Evolutionary conservation across 1,140 invertebrate genomes (phyloP).

Genomic region (Aphis craccivora): DNA sequence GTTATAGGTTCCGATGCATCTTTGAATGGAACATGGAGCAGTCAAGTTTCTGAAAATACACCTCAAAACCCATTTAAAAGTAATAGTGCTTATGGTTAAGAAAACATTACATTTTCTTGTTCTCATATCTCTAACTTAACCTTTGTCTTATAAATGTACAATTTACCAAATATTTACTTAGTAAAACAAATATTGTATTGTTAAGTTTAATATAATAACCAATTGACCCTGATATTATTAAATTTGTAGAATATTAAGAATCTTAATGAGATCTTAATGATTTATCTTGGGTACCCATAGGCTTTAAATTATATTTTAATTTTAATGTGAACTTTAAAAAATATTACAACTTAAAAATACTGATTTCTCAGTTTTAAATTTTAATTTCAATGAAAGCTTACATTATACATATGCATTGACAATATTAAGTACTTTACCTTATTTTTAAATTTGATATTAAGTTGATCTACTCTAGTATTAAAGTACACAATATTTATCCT

Average conservation of each 20-base stretch:
- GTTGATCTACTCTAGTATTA: too few species aligned
- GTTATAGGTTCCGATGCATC: conserved; percentile 49
- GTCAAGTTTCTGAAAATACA: conserved; percentile 42
- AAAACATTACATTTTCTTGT: not conserved
- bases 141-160: not conserved
- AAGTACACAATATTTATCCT: not conserved
- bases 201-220: not conserved
- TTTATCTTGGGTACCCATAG: not conserved
- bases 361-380: too few species aligned
- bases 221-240: not conserved
- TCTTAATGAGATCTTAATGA: too few species aligned
- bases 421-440: not conserved
- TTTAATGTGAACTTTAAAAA: too few species aligned
- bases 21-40: conserved; percentile 47
- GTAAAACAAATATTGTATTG: not conserved
- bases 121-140: too few species aligned
- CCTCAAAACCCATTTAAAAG: conserved; percentile 51
- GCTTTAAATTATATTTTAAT: not conserved
- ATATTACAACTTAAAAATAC: too few species aligned
- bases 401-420: too few species aligned
- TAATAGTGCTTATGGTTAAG: not conserved
- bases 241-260: not conserved
- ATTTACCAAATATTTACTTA: not conserved
- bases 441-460: not conserved
- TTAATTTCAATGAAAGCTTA: too few species aligned